A percentile compares a stretch with the other conserved stretches of the same genome.
Evolutionary conservation across 2,113 vertebrate species (phyloP).

Genomic region (Sylvia atricapilla): DNA sequence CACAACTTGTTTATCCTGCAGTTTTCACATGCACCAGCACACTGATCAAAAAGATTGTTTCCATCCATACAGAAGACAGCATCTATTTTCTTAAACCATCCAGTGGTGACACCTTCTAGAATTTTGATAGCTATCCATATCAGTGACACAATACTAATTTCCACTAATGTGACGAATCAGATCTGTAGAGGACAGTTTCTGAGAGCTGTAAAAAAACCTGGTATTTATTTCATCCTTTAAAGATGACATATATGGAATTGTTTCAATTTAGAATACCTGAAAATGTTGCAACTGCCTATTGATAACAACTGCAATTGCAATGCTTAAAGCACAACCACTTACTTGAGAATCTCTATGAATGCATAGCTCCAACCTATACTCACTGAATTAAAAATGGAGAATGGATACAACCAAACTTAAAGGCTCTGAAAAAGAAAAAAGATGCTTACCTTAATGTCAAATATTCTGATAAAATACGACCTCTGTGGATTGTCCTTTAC

Average conservation of each 20-base stretch:
- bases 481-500: slow-evolving; percentile 98
- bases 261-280: neutral
- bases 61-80: neutral
- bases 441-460: slow-evolving; percentile 91
- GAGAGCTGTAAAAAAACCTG: neutral
- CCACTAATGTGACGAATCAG: neutral
- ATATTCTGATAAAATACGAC: slow-evolving; percentile 97
- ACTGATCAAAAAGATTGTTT: neutral
- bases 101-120: neutral
- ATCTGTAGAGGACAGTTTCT: neutral
- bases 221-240: neutral
- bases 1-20: neutral
- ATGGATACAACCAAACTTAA: neutral
- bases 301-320: neutral
- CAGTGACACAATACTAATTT: neutral
- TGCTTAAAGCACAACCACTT: neutral
- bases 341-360: neutral
- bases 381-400: neutral
- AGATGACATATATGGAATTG: neutral
- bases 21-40: neutral
- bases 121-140: neutral
- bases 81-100: neutral
- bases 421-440: neutral
- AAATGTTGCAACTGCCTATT: neutral
- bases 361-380: neutral